These are phyloP conservation scores for Strigamia crassipes DNA, from an alignment of 2,888 invertebrate genomes.

Conservation along the genomic window DNA sequence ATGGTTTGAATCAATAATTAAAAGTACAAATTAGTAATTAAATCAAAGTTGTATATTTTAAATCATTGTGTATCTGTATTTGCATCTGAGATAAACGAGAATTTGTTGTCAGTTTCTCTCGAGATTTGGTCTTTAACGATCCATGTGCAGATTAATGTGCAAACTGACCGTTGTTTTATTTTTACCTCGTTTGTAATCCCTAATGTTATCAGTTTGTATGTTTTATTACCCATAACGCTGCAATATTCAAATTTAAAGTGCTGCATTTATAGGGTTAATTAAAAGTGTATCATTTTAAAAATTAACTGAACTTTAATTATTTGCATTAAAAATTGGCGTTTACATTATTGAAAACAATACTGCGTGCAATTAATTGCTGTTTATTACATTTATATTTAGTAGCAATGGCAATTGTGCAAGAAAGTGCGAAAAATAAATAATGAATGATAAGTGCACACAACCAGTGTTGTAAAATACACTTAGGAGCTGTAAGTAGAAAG, in stretches of 20 bases:
- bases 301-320: too few relatives aligned
- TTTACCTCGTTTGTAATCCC: not conserved
- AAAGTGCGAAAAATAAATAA: too few relatives aligned
- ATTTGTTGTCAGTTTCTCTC: not conserved
- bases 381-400: too few relatives aligned
- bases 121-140: conserved; percentile 23
- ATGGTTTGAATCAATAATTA: not conserved
- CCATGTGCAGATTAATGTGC: conserved; percentile 4
- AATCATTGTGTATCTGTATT: not conserved
- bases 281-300: too few relatives aligned
- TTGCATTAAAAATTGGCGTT: too few relatives aligned
- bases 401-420: too few relatives aligned
- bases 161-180: not conserved
- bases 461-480: too few relatives aligned
- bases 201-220: not conserved
- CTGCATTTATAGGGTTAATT: too few relatives aligned
- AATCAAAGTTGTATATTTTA: conserved; percentile 24
- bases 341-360: too few relatives aligned
- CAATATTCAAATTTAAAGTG: not conserved
- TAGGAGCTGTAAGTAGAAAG: not conserved
- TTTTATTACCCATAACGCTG: not conserved
- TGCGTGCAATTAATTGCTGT: too few relatives aligned
- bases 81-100: conserved; percentile 5
- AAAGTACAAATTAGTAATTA: conserved; percentile 19
- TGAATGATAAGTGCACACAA: too few relatives aligned